Conservation (phyloP, 2,797 vertebrate genomes). For the Perdix hodgsoniae region DNA sequence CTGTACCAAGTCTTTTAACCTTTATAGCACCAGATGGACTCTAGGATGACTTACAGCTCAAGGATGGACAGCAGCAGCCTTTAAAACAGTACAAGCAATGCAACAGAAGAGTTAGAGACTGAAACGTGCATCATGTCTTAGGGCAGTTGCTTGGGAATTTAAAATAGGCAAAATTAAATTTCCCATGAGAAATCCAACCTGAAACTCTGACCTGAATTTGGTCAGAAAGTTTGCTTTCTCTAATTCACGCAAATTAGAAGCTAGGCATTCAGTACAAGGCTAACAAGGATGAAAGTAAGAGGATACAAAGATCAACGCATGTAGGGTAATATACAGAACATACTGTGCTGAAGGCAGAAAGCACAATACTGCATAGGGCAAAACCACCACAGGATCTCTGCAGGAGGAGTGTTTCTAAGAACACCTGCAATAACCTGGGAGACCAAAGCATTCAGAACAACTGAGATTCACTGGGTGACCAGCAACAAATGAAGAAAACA, state of each 20-base stretch:
- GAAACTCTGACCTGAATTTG: constrained; percentile 45
- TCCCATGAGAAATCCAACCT: constrained; percentile 32
- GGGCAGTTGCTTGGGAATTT: not conserved
- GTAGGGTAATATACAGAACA: not conserved
- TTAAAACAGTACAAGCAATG: not conserved
- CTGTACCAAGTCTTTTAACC: not conserved
- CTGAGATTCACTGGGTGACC: rapidly evolving
- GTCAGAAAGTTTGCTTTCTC: constrained; percentile 39
- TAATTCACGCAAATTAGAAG: not conserved
- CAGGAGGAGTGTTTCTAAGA: not conserved
- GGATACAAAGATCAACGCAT: not conserved
- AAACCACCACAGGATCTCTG: not conserved
- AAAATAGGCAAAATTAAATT: constrained; percentile 42
- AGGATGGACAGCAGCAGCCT: not conserved
- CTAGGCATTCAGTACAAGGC: not conserved
- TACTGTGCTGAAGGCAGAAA: not conserved
- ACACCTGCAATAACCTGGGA: not conserved
- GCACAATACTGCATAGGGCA: not conserved
- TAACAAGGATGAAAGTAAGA: not conserved
- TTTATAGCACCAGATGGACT: not conserved
- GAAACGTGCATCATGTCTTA: not conserved
- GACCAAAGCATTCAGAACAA: not conserved
- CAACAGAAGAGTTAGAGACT: not conserved
- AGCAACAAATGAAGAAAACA: not conserved
- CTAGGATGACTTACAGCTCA: not conserved